phyloP scores from a whole-genome alignment of 2,797 vertebrate species.

The Hydrophis major region DNA sequence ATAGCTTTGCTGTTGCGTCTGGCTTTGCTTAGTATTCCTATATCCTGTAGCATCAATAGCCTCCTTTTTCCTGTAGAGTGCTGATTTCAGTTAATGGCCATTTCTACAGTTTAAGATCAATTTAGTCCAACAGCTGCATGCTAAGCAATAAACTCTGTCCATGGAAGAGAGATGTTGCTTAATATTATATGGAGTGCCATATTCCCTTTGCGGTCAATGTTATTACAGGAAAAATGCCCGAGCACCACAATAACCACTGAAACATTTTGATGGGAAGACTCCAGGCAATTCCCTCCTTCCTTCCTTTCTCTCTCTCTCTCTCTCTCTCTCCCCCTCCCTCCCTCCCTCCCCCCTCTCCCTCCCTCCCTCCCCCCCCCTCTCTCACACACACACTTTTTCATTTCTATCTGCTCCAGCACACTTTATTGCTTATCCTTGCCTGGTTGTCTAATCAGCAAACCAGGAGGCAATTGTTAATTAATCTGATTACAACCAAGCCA shows the following conservation, averaged over 20 bases:
- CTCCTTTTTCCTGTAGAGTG: not conserved
- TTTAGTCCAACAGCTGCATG: not conserved
- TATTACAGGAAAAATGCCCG: not conserved
- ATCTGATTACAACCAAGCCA: slow-evolving; percentile 34
- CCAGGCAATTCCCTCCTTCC: slow-evolving; percentile 12
- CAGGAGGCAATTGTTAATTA: slow-evolving; percentile 43
- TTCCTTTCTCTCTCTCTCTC: not conserved
- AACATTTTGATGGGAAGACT: slow-evolving; percentile 31
- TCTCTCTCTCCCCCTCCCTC: too few relatives aligned
- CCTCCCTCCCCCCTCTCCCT: not conserved
- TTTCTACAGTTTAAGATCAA: not conserved
- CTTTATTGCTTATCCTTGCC: slow-evolving; percentile 33
- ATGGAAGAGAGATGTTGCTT: slow-evolving; percentile 2
- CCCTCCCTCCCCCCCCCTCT: not conserved
- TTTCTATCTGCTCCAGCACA: slow-evolving; percentile 21
- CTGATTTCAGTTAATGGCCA: not conserved
- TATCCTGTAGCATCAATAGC: not conserved
- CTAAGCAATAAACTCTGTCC: not conserved
- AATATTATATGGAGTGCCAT: not conserved
- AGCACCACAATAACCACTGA: slow-evolving; percentile 10
- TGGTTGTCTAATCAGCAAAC: slow-evolving; percentile 25
- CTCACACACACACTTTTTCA: not conserved
- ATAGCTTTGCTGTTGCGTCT: not conserved
- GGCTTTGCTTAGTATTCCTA: not conserved
- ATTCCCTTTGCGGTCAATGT: slow-evolving; percentile 6